Base-by-base conservation (phyloP, 2,888 invertebrate species). In the Tipula confusa region DNA sequence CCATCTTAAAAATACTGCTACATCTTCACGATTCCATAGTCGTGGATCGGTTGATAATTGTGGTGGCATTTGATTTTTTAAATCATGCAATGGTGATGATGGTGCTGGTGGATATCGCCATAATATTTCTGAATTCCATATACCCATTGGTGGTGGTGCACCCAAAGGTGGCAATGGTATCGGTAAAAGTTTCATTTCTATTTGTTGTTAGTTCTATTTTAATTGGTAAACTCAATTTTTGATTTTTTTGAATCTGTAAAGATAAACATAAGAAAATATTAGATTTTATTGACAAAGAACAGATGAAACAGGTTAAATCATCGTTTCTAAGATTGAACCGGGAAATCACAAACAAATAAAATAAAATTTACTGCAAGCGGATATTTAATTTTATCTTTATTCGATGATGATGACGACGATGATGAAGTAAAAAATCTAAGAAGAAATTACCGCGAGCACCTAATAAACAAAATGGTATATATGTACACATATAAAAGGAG, bases 1-100 rank as follows among this genome's bases (percentile, higher is more conserved):
- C 95, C 97, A 97, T 88, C 95, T 94, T 83, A 98, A 91, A 89
- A 97, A 98, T 83, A 95, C 92, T 81, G 93, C 91, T 24, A 97
- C 97, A 88, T 97, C 97, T 86, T 97, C 97, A 86, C 97, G 93
- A 84, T 94, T 94, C 97, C 97, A 98, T 82, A 95, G 90, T 87
- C 97, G 92, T 7, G 97, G 97, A 91, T 98, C 97, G 87, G 95
- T 93, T 79, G 96, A 95, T 90, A 97, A 91, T 86, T 93, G 94
- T 64, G 93, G 92, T 31, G 97, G 97, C 86, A 97, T 90, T 88
- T 97, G 96, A 83, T 95, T 95, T 90, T 96, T 97, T 87, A 96
- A 93, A 88, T 97, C 97, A 84, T 29, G 13, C 85, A 95, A 91
- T 9, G 95, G 95, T 85, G 93, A 93, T 84, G 95, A 94, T 88